These are phyloP conservation scores for Paratrypauchen microcephalus DNA, from an alignment of 2,797 vertebrate species.

Conservation along the genomic window DNA sequence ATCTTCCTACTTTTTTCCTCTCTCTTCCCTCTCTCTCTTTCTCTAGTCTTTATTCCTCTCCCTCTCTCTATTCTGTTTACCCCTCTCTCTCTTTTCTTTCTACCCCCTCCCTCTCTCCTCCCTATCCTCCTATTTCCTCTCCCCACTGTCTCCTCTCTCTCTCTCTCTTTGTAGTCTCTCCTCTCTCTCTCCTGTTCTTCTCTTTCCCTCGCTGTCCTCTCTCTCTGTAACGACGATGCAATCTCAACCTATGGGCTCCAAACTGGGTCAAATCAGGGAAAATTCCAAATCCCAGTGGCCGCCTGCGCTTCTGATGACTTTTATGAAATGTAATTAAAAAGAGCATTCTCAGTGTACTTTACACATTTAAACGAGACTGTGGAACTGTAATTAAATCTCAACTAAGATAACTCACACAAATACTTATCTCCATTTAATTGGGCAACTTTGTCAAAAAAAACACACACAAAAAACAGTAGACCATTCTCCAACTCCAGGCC, in stretches of 20 bases:
- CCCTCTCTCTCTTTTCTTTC: no score
- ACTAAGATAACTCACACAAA: neutral
- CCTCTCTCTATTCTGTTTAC: no score
- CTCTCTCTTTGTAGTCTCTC: no score
- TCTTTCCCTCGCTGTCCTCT: neutral
- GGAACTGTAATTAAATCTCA: neutral
- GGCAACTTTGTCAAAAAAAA: neutral
- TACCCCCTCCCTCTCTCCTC: no score
- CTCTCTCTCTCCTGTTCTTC: neutral
- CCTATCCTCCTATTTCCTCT: no score
- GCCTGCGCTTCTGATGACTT: conserved; percentile 4
- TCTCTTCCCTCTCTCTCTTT: no score
- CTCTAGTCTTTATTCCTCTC: no score
- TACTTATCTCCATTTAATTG: neutral
- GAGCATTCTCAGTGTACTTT: neutral
- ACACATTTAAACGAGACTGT: neutral
- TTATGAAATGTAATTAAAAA: neutral
- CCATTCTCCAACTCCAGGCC: no score
- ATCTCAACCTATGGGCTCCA: neutral
- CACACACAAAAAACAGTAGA: no score
- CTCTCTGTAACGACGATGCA: neutral
- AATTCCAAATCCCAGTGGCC: neutral
- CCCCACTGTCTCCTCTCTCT: no score
- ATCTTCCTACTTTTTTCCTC: no score
- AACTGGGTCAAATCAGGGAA: conserved; percentile 10